Evolutionary conservation across 2,797 vertebrate genomes (phyloP).

Genomic region (Triplophysa yarkandensis): DNA sequence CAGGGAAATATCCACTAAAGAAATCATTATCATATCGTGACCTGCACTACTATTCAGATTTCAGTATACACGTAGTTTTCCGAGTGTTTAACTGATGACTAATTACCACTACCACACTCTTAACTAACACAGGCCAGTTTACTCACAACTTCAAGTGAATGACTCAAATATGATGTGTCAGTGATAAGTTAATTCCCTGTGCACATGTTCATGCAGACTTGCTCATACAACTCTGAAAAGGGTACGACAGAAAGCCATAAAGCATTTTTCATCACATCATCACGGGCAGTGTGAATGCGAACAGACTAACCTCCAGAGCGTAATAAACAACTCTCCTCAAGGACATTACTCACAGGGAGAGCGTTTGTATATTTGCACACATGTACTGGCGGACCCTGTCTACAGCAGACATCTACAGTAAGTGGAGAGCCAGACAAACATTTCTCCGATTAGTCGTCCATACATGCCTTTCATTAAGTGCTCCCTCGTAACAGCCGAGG

Average conservation of each 20-base stretch:
- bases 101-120: slow-evolving; percentile 32
- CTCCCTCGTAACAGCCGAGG: slow-evolving; percentile 75
- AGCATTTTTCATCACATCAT: slow-evolving; percentile 50
- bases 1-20: too few species aligned
- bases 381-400: background rate
- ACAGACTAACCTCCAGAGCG: slow-evolving; percentile 39
- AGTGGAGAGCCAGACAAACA: slow-evolving; percentile 77
- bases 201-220: slow-evolving; percentile 39
- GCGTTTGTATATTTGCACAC: background rate
- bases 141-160: background rate
- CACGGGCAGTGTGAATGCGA: slow-evolving; percentile 31
- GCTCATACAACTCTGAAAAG: slow-evolving; percentile 31
- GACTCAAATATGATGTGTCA: slow-evolving; percentile 28
- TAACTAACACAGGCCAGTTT: slow-evolving; percentile 26
- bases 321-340: slow-evolving; percentile 44
- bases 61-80: too few species aligned
- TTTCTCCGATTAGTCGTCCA: slow-evolving; percentile 75
- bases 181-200: slow-evolving; percentile 41
- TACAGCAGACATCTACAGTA: slow-evolving; percentile 64
- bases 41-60: too few species aligned
- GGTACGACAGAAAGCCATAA: slow-evolving; percentile 42
- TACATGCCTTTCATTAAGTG: slow-evolving; percentile 81
- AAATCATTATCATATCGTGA: too few species aligned
- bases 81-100: slow-evolving; percentile 36
- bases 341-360: slow-evolving; percentile 19